Conservation (phyloP, 2,888 invertebrate species). For the Standfussiana lucernea region DNA sequence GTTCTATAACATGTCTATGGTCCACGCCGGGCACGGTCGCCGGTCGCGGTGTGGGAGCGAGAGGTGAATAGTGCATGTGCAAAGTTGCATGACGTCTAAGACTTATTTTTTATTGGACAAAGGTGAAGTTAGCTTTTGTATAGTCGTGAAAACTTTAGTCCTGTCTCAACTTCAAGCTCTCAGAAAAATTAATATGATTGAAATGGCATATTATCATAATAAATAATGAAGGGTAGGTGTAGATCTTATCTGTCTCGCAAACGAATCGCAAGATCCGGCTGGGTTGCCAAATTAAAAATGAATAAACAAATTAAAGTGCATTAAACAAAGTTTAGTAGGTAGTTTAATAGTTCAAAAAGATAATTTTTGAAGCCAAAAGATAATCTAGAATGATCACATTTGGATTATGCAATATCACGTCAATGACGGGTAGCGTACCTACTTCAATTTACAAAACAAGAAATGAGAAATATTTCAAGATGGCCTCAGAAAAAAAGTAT, state of each 20-base stretch:
- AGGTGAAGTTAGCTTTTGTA: background rate
- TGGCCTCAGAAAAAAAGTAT: slow-evolving; percentile 2
- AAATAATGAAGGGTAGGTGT: background rate
- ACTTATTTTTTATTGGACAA: slow-evolving; percentile 8
- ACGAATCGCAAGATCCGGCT: slow-evolving; percentile 7
- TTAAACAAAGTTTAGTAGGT: background rate
- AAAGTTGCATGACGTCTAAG: background rate
- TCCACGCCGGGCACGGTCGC: slow-evolving; percentile 6
- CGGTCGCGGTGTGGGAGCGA: slow-evolving; percentile 18
- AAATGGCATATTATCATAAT: background rate
- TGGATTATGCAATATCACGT: slow-evolving; percentile 21
- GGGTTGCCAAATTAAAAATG: slow-evolving; percentile 16
- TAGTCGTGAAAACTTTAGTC: background rate
- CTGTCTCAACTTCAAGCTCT: background rate
- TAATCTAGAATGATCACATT: slow-evolving; percentile 19
- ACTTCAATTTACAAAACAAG: slow-evolving; percentile 22
- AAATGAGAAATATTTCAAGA: slow-evolving; percentile 6
- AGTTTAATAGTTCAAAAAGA: background rate
- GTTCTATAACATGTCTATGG: slow-evolving; percentile 58
- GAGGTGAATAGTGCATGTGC: slow-evolving; percentile 14
- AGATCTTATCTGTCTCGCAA: background rate
- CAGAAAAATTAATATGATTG: background rate
- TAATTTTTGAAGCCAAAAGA: background rate
- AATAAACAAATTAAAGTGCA: background rate
- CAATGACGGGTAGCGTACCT: background rate